Evolutionary conservation across 2,797 vertebrate genomes (phyloP).

Genomic region (Anabacerthia variegaticeps): DNA sequence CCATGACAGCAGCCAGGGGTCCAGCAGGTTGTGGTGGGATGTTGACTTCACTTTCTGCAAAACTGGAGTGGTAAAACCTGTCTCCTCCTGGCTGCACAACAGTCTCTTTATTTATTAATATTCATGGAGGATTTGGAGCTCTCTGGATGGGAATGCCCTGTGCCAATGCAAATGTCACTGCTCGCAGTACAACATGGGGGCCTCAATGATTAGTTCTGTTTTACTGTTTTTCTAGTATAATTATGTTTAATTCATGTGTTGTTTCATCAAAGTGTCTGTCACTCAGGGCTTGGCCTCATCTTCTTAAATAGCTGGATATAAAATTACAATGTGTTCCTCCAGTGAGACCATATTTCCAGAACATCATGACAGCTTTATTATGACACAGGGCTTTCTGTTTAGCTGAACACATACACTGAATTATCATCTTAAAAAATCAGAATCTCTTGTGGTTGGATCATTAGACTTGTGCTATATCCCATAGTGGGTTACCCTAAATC

Average conservation of each 20-base stretch:
- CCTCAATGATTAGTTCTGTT: conserved; percentile 40
- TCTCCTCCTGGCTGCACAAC: accelerated
- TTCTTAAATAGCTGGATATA: conserved; percentile 58
- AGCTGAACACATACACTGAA: not conserved
- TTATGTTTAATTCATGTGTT: conserved; percentile 63
- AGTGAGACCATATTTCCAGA: conserved; percentile 44
- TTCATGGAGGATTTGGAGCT: not conserved
- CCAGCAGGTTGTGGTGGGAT: accelerated
- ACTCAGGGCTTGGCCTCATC: conserved; percentile 47
- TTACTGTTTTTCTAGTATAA: conserved; percentile 49
- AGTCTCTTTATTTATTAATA: conserved; percentile 24
- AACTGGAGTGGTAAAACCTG: not conserved
- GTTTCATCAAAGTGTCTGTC: conserved; percentile 50
- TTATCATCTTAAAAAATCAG: not conserved
- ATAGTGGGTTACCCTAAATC: not conserved
- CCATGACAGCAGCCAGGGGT: accelerated
- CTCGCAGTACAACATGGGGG: not conserved
- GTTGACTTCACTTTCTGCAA: not conserved
- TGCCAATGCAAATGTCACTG: conserved; percentile 48
- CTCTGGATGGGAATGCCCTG: not conserved
- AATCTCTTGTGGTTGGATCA: not conserved
- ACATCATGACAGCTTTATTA: conserved; percentile 53
- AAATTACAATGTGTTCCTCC: conserved; percentile 60
- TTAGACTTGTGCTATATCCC: not conserved
- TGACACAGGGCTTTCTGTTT: conserved; percentile 42